Evolutionary conservation across 1,140 invertebrate genomes (phyloP).

Genomic region (fruit fly (Drosophila melanogaster)): Release_6_plus_ISO1_MT NT_033779.5:13457001-13457500

Average conservation of each 20-base stretch:
- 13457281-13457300: slow-evolving; percentile 31
- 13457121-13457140: slow-evolving; percentile 2
- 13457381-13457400: slow-evolving; percentile 40
- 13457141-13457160: slow-evolving; percentile 28
- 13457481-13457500: slow-evolving; percentile 63
- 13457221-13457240: slow-evolving; percentile 73
- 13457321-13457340: slow-evolving; percentile 7
- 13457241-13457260: slow-evolving; percentile 70
- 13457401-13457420: slow-evolving; percentile 63
- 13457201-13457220: slow-evolving; percentile 74
- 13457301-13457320: slow-evolving; percentile 34
- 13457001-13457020: slow-evolving; percentile 81
- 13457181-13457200: slow-evolving; percentile 59
- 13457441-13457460: slow-evolving; percentile 54
- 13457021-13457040: slow-evolving; percentile 74
- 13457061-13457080: slow-evolving; percentile 78
- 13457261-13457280: slow-evolving; percentile 64
- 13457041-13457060: slow-evolving; percentile 64
- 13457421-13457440: slow-evolving; percentile 69
- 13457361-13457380: slow-evolving; percentile 41
- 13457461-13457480: slow-evolving; percentile 34
- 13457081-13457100: slow-evolving; percentile 75
- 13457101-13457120: slow-evolving; percentile 10
- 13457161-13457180: slow-evolving; percentile 17
- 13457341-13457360: neutral